A percentile compares a stretch with the other conserved stretches of the same genome.
phyloP scores from a whole-genome alignment of 2,797 vertebrate genomes.

The Brachyrhaphis roseni region DNA sequence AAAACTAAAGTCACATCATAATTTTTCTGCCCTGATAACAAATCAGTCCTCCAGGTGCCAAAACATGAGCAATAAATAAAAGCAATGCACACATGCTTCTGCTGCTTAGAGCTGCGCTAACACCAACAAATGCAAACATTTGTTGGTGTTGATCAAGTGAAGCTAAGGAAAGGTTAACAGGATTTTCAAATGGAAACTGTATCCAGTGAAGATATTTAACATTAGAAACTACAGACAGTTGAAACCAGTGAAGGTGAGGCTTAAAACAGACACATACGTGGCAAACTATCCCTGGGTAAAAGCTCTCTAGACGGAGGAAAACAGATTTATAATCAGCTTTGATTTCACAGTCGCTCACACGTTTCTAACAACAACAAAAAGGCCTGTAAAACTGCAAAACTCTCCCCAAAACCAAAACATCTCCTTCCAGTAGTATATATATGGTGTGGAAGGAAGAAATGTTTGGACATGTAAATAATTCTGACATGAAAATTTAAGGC shows the following conservation, averaged over 20 bases:
- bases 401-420: slow-evolving; percentile 45
- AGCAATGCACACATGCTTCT: slow-evolving; percentile 24
- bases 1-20: slow-evolving; percentile 37
- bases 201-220: neutral
- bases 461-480: neutral
- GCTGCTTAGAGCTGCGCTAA: slow-evolving; percentile 6
- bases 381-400: neutral
- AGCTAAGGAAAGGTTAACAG: neutral
- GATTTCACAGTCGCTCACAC: slow-evolving; percentile 31
- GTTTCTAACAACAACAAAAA: slow-evolving; percentile 20
- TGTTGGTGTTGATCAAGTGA: neutral
- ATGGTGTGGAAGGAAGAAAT: neutral
- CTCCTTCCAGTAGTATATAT: neutral
- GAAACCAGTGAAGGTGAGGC: neutral
- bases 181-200: neutral
- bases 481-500: slow-evolving; percentile 36
- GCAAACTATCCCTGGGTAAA: slow-evolving; percentile 2
- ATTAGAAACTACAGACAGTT: slow-evolving; percentile 1
- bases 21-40: slow-evolving; percentile 32
- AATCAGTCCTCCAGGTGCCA: slow-evolving; percentile 37
- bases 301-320: neutral
- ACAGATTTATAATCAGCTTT: slow-evolving; percentile 24
- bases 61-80: slow-evolving; percentile 34
- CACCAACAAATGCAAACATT: slow-evolving; percentile 3
- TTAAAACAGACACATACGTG: neutral